phyloP scores from a whole-genome alignment of 2,888 invertebrate species.

The Troides helena region DNA sequence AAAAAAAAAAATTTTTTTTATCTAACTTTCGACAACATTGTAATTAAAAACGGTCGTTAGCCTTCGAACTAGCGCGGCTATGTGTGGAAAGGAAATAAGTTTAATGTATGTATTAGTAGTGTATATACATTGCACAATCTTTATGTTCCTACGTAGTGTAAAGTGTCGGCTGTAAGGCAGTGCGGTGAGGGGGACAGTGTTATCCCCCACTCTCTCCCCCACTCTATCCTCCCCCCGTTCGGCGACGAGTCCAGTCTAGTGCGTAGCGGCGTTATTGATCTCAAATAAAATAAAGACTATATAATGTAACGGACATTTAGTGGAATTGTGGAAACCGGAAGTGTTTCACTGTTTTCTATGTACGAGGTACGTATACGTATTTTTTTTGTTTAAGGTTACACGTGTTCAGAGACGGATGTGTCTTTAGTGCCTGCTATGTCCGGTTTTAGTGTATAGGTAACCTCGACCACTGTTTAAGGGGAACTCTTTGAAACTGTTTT shows the following conservation, averaged over 20 bases:
- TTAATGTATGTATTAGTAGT: slow-evolving; percentile 13
- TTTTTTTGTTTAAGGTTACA: slow-evolving; percentile 31
- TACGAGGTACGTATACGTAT: slow-evolving; percentile 61
- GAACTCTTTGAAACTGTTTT: slow-evolving; percentile 63
- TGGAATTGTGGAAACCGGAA: slow-evolving; percentile 74
- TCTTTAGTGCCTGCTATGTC: slow-evolving; percentile 76
- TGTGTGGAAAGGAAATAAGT: slow-evolving; percentile 5
- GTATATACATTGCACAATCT: slow-evolving; percentile 20
- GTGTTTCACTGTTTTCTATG: slow-evolving; percentile 74
- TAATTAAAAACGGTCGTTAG: not conserved
- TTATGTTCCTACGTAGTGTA: slow-evolving; percentile 43
- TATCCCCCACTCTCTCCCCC: slow-evolving; percentile 8
- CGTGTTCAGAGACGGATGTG: slow-evolving; percentile 46
- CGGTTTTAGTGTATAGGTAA: slow-evolving; percentile 59
- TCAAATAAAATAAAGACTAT: slow-evolving; percentile 75
- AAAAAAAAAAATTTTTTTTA: not conserved
- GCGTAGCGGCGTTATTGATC: slow-evolving; percentile 75
- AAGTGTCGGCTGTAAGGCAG: slow-evolving; percentile 36
- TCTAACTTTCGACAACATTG: not conserved
- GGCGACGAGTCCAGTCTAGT: slow-evolving; percentile 56
- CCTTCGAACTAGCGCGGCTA: not conserved
- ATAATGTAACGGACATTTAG: slow-evolving; percentile 65
- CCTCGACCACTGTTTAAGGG: slow-evolving; percentile 63
- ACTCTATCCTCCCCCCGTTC: slow-evolving; percentile 31
- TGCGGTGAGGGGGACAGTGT: slow-evolving; percentile 32